Conservation (phyloP, 2,888 invertebrate genomes). For the Callimorpha dominula region DNA sequence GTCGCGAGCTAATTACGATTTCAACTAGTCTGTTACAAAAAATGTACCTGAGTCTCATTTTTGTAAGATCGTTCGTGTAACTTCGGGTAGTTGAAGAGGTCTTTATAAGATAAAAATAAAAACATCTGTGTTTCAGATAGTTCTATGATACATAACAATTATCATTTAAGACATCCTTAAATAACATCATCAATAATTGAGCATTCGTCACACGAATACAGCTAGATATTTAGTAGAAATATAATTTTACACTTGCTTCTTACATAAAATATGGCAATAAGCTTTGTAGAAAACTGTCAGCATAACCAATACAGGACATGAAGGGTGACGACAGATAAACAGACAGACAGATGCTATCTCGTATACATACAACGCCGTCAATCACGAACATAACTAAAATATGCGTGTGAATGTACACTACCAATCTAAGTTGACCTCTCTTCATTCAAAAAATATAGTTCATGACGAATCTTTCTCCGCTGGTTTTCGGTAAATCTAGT, state of each 20-base stretch:
- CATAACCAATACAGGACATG: conserved; percentile 36
- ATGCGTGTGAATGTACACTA: conserved; percentile 53
- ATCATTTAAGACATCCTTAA: background rate
- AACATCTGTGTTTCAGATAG: background rate
- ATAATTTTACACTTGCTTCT: conserved; percentile 31
- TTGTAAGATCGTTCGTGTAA: too few species aligned
- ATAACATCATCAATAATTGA: background rate
- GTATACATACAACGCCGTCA: conserved; percentile 57
- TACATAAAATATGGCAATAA: conserved; percentile 26
- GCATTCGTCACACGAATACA: background rate
- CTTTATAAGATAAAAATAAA: background rate
- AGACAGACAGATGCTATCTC: conserved; percentile 64
- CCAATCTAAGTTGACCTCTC: conserved; percentile 38
- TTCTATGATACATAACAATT: background rate
- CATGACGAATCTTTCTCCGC: conserved; percentile 41
- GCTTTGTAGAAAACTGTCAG: conserved; percentile 30
- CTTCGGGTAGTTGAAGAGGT: background rate
- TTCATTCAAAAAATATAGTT: conserved; percentile 29
- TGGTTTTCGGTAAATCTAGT: conserved; percentile 37
- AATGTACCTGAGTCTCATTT: too few species aligned
- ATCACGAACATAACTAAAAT: conserved; percentile 59
- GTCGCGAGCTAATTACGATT: too few species aligned
- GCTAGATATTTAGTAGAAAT: background rate
- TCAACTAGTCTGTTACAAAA: too few species aligned
- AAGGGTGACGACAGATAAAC: conserved; percentile 69